phyloP scores from a whole-genome alignment of 2,888 invertebrate species.

The Dugesia japonica region DNA sequence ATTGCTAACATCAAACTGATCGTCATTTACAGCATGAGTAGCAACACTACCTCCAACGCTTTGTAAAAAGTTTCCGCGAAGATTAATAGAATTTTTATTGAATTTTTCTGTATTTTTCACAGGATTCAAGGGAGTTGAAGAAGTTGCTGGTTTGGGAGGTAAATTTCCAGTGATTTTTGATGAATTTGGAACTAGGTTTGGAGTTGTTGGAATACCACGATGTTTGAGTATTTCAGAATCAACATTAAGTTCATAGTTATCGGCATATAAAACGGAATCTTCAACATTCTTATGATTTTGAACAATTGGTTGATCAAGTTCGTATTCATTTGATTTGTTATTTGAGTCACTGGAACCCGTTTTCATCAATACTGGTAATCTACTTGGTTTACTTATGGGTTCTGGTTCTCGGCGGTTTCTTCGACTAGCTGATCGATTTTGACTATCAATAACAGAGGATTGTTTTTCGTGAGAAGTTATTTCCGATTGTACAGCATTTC shows the following conservation, averaged over 20 bases:
- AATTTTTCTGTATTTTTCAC: neutral
- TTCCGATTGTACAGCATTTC: neutral
- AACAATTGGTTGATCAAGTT: neutral
- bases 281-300: neutral
- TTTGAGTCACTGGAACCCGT: neutral
- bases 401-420: neutral
- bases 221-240: neutral
- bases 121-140: neutral
- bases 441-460: neutral
- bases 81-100: neutral
- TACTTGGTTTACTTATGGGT: neutral
- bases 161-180: neutral
- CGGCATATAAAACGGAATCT: neutral
- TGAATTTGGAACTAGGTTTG: neutral
- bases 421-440: neutral
- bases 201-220: neutral
- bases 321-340: neutral
- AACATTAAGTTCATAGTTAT: neutral
- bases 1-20: conserved; percentile 32
- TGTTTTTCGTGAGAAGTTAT: neutral
- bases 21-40: conserved; percentile 29
- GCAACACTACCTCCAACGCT: conserved; percentile 23
- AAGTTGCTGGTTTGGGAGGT: neutral
- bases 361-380: neutral
- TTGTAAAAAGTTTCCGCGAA: neutral